Conservation (phyloP, 2,113 vertebrate genomes). For the Marcusenius ussheri region DNA sequence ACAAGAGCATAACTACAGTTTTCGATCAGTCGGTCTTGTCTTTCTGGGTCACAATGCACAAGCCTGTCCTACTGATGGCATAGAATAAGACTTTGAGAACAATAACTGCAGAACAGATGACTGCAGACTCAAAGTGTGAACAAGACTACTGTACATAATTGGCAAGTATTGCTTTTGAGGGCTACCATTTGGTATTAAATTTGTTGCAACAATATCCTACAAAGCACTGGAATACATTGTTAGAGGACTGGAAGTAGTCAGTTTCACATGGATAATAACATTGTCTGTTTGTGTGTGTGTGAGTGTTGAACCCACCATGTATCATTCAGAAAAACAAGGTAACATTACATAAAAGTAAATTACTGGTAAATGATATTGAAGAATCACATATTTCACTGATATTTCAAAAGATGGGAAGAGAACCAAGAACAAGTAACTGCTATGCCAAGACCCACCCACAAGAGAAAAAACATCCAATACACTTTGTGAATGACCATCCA, state of each 20-base stretch:
- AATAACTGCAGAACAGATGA: not conserved
- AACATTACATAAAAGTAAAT: not conserved
- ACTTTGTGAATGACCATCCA: not conserved
- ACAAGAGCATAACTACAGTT: not conserved
- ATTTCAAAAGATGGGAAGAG: not conserved
- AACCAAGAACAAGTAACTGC: not conserved
- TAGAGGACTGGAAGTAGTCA: not conserved
- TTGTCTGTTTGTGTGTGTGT: not conserved
- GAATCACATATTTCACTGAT: not conserved
- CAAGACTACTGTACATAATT: not conserved
- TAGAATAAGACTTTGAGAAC: not conserved
- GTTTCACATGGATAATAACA: not conserved
- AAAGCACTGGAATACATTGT: not conserved
- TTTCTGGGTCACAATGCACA: not conserved
- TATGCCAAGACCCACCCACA: not conserved
- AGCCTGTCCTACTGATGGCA: not conserved
- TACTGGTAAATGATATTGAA: not conserved
- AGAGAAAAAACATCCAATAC: not conserved
- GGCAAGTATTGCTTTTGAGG: not conserved
- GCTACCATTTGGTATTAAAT: not conserved
- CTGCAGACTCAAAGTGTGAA: not conserved
- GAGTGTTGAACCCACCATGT: not conserved
- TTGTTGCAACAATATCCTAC: not conserved
- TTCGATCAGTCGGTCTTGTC: not conserved
- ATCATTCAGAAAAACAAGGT: not conserved